Base-by-base conservation (phyloP, 2,797 vertebrate genomes). In the Potorous gilbertii region DNA sequence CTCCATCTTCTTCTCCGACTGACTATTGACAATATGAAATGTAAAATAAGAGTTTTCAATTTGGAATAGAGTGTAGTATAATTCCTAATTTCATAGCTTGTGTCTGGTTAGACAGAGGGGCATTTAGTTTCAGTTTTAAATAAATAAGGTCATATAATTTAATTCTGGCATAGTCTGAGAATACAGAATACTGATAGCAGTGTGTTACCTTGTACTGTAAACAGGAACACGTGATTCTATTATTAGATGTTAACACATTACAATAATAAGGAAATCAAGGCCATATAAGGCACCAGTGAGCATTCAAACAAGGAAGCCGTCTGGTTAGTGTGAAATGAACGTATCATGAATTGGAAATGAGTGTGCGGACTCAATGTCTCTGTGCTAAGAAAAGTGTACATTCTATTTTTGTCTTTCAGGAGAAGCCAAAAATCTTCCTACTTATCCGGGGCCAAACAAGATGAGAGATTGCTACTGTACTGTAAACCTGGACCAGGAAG, bases 401-500 rank as follows among this genome's bases (percentile, higher is more conserved):
- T 96, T 74, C 92, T 21, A 55, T 95, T 54, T 66, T 97, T 96
- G 2, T 93, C 94, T 98, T 96, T 92, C 6, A 99, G 99, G 99
- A 87, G 99, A 99, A 99, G 99, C 99, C 55, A 99, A 99, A 98
- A 99, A 99, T 97, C 99, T 99, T 98, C 99, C 99, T 98, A 99
- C 99, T 0, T 99, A 99, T 98, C 99, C 99, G 0, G 99, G 99
- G 97, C 99, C 99, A 91, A 99, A 99, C 98, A 99, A 99, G 98
- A 99, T 99, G 99, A 99, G 99, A 93, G 99, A 99, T 97, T 99
- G 99, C 98, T 99, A 99, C 98, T 99, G 99, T 98, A 99, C 99
- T 4, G 99, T 99, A 97, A 99, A 99, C 99, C 99, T 99, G 98
- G 99, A 99, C 99, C 99, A 99, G 98, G 99, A 99, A 96, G 99